phyloP scores from a whole-genome alignment of 2,797 vertebrate species.

The Cetoscarus ocellatus region DNA sequence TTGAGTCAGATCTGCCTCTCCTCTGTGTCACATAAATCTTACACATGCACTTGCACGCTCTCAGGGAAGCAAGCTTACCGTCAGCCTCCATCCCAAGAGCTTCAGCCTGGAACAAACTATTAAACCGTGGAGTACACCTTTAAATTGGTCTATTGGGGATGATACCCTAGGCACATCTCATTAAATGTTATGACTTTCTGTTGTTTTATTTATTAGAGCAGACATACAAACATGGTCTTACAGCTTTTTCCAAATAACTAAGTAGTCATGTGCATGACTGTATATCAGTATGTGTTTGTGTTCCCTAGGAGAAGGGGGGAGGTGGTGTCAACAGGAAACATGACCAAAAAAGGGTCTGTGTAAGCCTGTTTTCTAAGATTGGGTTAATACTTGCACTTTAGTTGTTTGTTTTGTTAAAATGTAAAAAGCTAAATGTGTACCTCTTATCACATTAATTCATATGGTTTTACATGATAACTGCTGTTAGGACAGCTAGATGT shows the following conservation, averaged over 20 bases:
- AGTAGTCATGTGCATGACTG: constrained; percentile 7
- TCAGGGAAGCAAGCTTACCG: constrained; percentile 28
- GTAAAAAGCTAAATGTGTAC: no score
- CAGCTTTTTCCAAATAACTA: constrained; percentile 41
- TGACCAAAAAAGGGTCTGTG: constrained; percentile 11
- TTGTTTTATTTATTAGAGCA: constrained; percentile 63
- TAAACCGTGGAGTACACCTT: constrained; percentile 63
- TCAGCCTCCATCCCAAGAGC: constrained; percentile 49
- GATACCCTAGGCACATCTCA: constrained; percentile 63
- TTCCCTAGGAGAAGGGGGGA: constrained; percentile 3
- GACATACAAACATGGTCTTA: constrained; percentile 48
- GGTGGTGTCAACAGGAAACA: constrained; percentile 31
- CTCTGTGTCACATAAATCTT: constrained; percentile 60
- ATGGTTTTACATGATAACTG: no score
- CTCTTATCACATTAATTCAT: no score
- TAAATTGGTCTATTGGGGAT: constrained; percentile 64
- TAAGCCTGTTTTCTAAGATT: constrained; percentile 32
- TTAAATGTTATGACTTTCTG: constrained; percentile 64
- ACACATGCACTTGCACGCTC: not conserved
- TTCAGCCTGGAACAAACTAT: constrained; percentile 63
- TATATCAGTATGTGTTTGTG: not conserved
- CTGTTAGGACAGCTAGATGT: no score
- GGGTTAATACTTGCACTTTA: constrained; percentile 8
- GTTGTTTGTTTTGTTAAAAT: no score
- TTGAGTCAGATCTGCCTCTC: constrained; percentile 53